phyloP scores from a whole-genome alignment of 2,797 vertebrate species.

The Smutsia gigantea region DNA sequence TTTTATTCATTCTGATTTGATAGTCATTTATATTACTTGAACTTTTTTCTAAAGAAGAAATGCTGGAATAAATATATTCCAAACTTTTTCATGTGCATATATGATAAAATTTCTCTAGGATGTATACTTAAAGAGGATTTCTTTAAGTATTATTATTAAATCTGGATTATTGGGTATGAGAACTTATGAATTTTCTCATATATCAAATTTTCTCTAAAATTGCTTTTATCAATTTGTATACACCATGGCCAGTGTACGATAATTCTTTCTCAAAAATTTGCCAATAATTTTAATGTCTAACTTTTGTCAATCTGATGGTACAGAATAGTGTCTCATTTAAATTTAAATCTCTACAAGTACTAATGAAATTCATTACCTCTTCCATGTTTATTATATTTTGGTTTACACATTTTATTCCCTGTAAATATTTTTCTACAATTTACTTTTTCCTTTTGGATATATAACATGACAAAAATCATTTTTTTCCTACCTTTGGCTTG shows the following conservation, averaged over 20 bases:
- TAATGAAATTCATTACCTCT: not conserved
- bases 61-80: not conserved
- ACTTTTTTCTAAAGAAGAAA: not conserved
- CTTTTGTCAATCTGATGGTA: not conserved
- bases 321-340: not conserved
- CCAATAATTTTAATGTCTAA: not conserved
- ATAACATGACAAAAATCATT: not conserved
- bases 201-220: not conserved
- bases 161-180: not conserved
- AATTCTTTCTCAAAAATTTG: not conserved
- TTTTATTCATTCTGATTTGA: not conserved
- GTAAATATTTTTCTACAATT: not conserved
- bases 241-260: not conserved
- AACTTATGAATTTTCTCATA: not conserved
- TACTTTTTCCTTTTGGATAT: not conserved
- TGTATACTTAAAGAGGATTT: not conserved
- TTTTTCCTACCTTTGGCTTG: not conserved
- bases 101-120: not conserved
- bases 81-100: not conserved
- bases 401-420: not conserved
- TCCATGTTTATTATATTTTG: not conserved
- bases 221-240: not conserved
- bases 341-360: not conserved
- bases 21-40: not conserved
- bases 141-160: too few relatives aligned